phyloP scores from a whole-genome alignment of 2,113 vertebrate genomes.

The Corythaixoides concolor region DNA sequence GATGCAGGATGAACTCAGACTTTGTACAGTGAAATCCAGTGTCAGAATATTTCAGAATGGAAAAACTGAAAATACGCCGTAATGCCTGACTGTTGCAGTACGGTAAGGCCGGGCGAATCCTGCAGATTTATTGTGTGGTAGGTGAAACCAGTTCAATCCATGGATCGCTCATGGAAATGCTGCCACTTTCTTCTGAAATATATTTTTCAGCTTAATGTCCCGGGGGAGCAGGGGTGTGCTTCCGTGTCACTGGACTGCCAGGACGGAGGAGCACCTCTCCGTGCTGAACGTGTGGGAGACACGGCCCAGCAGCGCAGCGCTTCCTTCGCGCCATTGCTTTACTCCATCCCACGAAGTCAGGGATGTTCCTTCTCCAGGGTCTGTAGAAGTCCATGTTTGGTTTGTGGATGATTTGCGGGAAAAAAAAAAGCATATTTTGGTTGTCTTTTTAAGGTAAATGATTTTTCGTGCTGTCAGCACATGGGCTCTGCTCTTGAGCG shows the following conservation, averaged over 20 bases:
- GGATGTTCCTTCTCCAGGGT: not conserved
- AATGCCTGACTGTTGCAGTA: not conserved
- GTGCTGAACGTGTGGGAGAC: rapidly evolving
- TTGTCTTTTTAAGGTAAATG: not conserved
- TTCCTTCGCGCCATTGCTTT: not conserved
- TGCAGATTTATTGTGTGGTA: not conserved
- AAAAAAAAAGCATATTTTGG: not conserved
- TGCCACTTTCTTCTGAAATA: not conserved
- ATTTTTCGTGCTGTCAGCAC: not conserved
- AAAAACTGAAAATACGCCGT: not conserved
- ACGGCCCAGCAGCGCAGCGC: rapidly evolving
- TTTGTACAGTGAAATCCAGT: not conserved
- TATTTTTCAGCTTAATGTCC: not conserved
- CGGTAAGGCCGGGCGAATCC: not conserved
- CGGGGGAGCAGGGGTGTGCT: not conserved
- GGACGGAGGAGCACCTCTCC: not conserved
- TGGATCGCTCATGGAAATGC: not conserved
- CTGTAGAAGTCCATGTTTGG: not conserved
- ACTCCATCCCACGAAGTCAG: not conserved
- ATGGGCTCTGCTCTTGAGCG: not conserved
- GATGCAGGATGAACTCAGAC: not conserved
- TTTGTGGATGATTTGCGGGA: not conserved
- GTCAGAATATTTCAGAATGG: not conserved
- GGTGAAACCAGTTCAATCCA: not conserved
- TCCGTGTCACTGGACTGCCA: not conserved